Base-by-base conservation (phyloP, 2,797 vertebrate genomes). In the Microtus obscurus region DNA sequence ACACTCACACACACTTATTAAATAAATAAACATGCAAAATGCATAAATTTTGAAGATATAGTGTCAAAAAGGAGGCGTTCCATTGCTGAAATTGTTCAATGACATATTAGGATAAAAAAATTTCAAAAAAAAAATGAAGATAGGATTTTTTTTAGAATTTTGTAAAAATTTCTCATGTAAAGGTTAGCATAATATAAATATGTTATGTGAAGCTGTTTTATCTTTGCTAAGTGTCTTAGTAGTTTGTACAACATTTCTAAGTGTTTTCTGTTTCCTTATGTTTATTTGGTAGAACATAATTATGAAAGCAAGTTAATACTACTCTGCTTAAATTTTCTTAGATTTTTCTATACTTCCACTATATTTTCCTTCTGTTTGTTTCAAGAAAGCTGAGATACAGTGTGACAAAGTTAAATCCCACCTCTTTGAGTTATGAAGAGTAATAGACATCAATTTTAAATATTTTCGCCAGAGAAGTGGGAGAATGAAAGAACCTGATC, bases 391-490 rank as follows among this genome's bases (percentile, higher is more conserved):
- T 7, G 45, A 90, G 23, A 79, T 27, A 25, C 17, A 5, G 69
- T 73, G 23, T 76, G n/a, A 74, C 3, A 65, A 83, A 76, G n/a
- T 67, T 34, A 67, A 67, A 67, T 51, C 77, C 13, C 13, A 85
- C 12, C 16, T 85, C 21, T 63, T 31, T 90, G 27, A 94, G 88
- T 82, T 91, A 81, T 91, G 53, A 91, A 76, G 40, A 92, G 59
- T 31, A 8, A 37, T 73, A 10, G 43, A 69, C 3, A 74, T 27
- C 16, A 45, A 12, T 92, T 92, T 80, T 90, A n/a, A 23, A n/a
- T 2, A 56, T 51, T n/a, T 90, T 65, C 25, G 71, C 40, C 40
- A 73, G 23, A 91, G 61, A 37, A 90, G 19, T 19, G 61, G 25
- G 3, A 78, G 31, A 89, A 89, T 65, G 6, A 79, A 94, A 69